These are phyloP conservation scores for Agelastica alni DNA, from an alignment of 2,888 invertebrate genomes.

Conservation along the genomic window DNA sequence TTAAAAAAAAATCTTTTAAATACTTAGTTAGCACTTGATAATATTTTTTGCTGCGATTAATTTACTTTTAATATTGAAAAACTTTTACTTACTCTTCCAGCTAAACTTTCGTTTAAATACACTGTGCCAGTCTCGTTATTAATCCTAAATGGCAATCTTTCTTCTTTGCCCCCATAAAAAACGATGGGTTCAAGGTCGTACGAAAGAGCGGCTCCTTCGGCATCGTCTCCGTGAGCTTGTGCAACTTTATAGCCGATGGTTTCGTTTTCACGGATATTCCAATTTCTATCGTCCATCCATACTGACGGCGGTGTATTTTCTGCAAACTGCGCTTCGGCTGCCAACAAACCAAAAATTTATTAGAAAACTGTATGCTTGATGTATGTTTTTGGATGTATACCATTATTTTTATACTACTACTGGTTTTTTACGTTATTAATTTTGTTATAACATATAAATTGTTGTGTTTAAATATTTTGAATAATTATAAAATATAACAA, in stretches of 20 bases:
- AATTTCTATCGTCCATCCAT: conserved; percentile 68
- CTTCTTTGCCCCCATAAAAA: conserved; percentile 41
- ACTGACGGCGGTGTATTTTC: conserved; percentile 62
- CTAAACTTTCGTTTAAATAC: conserved; percentile 76
- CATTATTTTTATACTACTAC: too few species aligned
- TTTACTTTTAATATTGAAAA: too few species aligned
- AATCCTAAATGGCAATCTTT: conserved; percentile 74
- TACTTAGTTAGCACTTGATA: too few species aligned
- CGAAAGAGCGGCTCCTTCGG: conserved; percentile 65
- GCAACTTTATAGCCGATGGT: conserved; percentile 74
- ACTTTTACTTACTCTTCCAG: conserved; percentile 68
- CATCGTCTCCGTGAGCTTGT: conserved; percentile 69
- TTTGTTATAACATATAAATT: too few species aligned
- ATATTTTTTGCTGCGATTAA: too few species aligned
- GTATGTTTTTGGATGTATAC: too few species aligned
- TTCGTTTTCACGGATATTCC: conserved; percentile 74
- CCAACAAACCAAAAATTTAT: conserved; percentile 5
- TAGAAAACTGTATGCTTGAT: too few species aligned
- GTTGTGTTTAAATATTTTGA: too few species aligned
- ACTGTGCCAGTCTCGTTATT: conserved; percentile 76
- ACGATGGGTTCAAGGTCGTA: conserved; percentile 70
- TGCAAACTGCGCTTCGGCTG: conserved; percentile 38
- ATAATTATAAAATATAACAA: too few species aligned
- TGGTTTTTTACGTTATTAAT: too few species aligned
- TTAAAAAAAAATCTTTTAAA: too few species aligned